Evolutionary conservation across 1,140 invertebrate species (phyloP), one percentile per base, ranked within the genome.

Genomic region (Caenorhabditis tropicalis): DNA sequence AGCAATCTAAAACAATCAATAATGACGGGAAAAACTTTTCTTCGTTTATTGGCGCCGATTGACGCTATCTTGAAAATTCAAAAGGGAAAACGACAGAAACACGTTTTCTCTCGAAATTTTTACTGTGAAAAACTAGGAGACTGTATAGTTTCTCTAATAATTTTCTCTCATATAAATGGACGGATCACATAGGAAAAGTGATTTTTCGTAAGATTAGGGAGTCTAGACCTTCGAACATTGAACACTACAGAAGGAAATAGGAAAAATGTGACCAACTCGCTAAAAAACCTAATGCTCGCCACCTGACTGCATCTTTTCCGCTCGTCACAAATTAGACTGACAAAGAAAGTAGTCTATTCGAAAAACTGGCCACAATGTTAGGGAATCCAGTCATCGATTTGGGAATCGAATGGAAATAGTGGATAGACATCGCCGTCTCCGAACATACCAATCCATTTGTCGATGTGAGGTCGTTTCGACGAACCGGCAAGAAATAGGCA

Each of bases 1-100:
- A 74, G 65, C 65, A 74, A 74, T 74, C 33, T 74, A n/a, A 74
- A 36, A 19, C 65, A 46, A 74, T 74, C 65, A 46, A 74, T 74
- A 46, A 24, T n/a, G 58, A 74, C 9, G n/a, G 43, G 29, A 74
- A 74, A 74, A 74, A 1, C 19, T 36, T 24, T n/a, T 31, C 36
- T 12, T 2, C n/a, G 10, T n/a, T 15, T n/a, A 16, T 29, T 36
- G 36, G 36, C 36, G 36, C 19, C 21, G 53, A 24, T 56, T 27
- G 53, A 56, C 53, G 9, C 33, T 74, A 43, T 43, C 65, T 74
- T 19, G 5, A 39, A 46, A 74, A 74, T 43, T 74, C 31, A 33
- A 31, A 65, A 36, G n/a, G 15, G 5, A 65, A 65, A 65, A 36
- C 19, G 58, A 19, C 19, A 33, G 58, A 65, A 65, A 65, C 58